Percentiles rank a stretch among this genome's conserved stretches.
Conservation (phyloP, 2,797 vertebrate species). For the Menidia menidia region DNA sequence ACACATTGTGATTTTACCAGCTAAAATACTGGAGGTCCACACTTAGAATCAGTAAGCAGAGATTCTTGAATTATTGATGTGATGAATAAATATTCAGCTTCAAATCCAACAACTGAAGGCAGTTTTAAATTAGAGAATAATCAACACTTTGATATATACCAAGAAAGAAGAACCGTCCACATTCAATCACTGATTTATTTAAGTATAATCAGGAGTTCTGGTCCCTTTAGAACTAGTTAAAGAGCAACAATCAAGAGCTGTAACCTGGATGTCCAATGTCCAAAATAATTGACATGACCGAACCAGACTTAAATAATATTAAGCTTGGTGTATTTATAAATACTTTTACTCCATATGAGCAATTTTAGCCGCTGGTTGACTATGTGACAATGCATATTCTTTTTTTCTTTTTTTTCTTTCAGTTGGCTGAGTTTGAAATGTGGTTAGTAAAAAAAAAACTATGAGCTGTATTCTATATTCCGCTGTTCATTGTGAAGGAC, state of each 20-base stretch:
- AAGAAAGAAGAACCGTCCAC: background rate
- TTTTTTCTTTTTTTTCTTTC: background rate
- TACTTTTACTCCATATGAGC: background rate
- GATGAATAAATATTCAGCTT: slow-evolving; percentile 10
- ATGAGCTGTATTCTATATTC: background rate
- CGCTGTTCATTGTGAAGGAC: slow-evolving; percentile 13
- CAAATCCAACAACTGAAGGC: slow-evolving; percentile 3
- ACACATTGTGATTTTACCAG: slow-evolving; percentile 13
- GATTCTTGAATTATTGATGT: slow-evolving; percentile 30
- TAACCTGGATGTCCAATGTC: too few species aligned
- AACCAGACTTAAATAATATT: too few species aligned
- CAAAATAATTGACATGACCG: too few species aligned
- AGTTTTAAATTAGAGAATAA: slow-evolving; percentile 15
- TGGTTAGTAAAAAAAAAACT: background rate
- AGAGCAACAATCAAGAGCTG: background rate
- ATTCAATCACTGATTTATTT: background rate
- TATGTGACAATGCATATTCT: background rate
- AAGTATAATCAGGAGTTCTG: background rate
- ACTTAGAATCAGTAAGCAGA: slow-evolving; percentile 3
- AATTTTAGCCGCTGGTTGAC: background rate
- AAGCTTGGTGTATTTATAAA: too few species aligned
- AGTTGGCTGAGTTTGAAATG: background rate
- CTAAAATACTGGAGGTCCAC: slow-evolving; percentile 14
- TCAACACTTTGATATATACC: slow-evolving; percentile 10
- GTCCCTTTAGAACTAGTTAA: background rate